These are phyloP conservation scores for Mongoloraphidia duomilia DNA, from an alignment of 2,888 invertebrate genomes.

Conservation along the genomic window DNA sequence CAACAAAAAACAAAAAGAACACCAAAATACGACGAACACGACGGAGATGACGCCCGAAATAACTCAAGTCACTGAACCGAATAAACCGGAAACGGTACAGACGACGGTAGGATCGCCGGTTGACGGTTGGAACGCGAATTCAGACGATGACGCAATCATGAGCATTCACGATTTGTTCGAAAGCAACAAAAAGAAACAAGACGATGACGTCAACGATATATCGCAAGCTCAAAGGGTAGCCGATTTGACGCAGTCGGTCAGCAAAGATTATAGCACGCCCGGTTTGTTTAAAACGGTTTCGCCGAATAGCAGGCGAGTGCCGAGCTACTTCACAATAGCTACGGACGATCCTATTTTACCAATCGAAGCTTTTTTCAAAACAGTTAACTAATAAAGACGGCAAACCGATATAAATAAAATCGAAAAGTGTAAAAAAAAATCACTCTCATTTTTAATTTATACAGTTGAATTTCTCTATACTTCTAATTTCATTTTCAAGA, in stretches of 20 bases:
- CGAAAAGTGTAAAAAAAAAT: too few species aligned
- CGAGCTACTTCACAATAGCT: slow-evolving; percentile 56
- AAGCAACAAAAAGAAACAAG: slow-evolving; percentile 17
- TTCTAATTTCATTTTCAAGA: too few species aligned
- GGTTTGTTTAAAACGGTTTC: slow-evolving; percentile 56
- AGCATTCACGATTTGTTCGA: slow-evolving; percentile 9
- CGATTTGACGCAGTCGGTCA: slow-evolving; percentile 56
- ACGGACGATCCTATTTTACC: slow-evolving; percentile 69
- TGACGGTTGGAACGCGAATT: slow-evolving; percentile 7
- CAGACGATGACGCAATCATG: slow-evolving; percentile 11
- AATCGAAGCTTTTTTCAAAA: slow-evolving; percentile 63
- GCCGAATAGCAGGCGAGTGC: slow-evolving; percentile 44
- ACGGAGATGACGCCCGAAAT: slow-evolving; percentile 2
- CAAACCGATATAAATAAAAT: too few species aligned
- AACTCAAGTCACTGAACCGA: slow-evolving; percentile 2
- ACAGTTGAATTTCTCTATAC: too few species aligned
- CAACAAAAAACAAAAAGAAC: slow-evolving; percentile 17
- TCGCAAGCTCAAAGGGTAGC: slow-evolving; percentile 54
- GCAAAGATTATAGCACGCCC: slow-evolving; percentile 55
- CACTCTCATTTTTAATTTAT: too few species aligned
- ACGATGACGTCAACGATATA: slow-evolving; percentile 26
- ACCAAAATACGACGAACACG: slow-evolving; percentile 8
- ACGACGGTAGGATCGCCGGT: slow-evolving; percentile 3
- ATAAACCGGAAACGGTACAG: slow-evolving; percentile 14
- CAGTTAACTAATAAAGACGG: too few species aligned